A percentile compares a stretch with the other conserved stretches of the same genome.
These are phyloP conservation scores for Tor tambroides DNA, from an alignment of 2,113 vertebrate genomes.

Conservation along the genomic window DNA sequence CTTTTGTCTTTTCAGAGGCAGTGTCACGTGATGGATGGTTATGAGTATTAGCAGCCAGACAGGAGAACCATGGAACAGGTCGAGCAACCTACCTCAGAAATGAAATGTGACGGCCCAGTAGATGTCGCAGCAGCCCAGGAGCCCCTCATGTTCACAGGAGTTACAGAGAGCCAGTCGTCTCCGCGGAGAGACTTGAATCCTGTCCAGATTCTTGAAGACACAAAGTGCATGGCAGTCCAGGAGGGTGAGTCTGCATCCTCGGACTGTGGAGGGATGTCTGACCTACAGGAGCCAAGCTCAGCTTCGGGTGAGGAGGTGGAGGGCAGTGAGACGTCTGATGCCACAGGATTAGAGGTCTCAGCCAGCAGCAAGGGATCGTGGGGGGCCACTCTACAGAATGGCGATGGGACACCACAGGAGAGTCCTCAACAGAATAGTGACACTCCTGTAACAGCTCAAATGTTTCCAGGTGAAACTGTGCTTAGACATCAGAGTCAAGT, in stretches of 20 bases:
- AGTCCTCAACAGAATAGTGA: conserved; percentile 29
- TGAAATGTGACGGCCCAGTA: conserved; percentile 25
- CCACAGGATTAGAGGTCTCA: conserved; percentile 4
- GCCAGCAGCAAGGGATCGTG: background rate
- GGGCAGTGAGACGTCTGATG: conserved; percentile 25
- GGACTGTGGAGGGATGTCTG: conserved; percentile 40
- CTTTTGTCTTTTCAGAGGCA: conserved; percentile 22
- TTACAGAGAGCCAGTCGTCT: conserved; percentile 26
- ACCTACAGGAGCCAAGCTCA: conserved; percentile 49
- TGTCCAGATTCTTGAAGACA: conserved; percentile 9
- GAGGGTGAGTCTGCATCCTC: conserved; percentile 45
- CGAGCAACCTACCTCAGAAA: conserved; percentile 37
- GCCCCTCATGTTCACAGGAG: background rate
- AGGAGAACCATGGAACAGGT: conserved; percentile 53
- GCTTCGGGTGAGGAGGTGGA: conserved; percentile 52
- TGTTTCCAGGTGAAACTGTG: conserved; percentile 43
- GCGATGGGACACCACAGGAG: conserved; percentile 28
- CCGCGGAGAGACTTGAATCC: conserved; percentile 26
- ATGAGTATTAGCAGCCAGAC: conserved; percentile 44
- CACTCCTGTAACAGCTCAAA: conserved; percentile 19
- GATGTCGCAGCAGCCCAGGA: background rate
- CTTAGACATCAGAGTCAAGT: background rate
- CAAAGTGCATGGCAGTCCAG: conserved; percentile 37
- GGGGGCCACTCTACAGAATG: conserved; percentile 39
- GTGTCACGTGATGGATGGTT: conserved; percentile 50